Conservation (phyloP, 2,888 invertebrate genomes). For the Exocentrus adspersus region DNA sequence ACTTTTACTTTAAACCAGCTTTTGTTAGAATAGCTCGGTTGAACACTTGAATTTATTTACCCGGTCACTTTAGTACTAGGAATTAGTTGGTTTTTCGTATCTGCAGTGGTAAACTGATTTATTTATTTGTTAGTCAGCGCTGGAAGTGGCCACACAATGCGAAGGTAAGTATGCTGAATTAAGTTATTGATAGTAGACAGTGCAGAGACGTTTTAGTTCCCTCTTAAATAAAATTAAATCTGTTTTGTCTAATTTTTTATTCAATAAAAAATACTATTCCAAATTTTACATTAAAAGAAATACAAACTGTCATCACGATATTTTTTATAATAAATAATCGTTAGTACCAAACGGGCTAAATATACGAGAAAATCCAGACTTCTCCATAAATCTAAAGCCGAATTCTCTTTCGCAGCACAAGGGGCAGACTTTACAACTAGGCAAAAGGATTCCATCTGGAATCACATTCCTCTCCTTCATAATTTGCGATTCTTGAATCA, state of each 20-base stretch:
- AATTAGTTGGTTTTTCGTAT: background rate
- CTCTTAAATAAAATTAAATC: too few species aligned
- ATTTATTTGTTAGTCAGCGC: too few species aligned
- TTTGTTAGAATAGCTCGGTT: background rate
- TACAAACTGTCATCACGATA: too few species aligned
- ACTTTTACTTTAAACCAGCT: background rate
- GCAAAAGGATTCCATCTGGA: conserved; percentile 19
- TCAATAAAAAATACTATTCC: too few species aligned
- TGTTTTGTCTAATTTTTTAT: too few species aligned
- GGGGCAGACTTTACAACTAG: conserved; percentile 18
- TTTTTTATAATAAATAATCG: conserved; percentile 18
- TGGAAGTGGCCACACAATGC: too few species aligned
- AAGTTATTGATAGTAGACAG: too few species aligned
- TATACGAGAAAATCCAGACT: background rate
- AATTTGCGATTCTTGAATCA: conserved; percentile 8
- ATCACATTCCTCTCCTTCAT: conserved; percentile 10
- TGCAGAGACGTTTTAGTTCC: too few species aligned
- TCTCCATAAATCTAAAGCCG: conserved; percentile 6
- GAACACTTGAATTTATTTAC: background rate
- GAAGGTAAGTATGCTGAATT: background rate
- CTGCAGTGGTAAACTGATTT: too few species aligned
- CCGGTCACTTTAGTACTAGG: background rate
- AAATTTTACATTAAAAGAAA: too few species aligned
- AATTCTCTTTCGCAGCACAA: conserved; percentile 23
- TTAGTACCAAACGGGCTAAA: conserved; percentile 24